Percentiles rank a stretch among this genome's conserved stretches.
phyloP scores from a whole-genome alignment of 2,888 invertebrate genomes.

The Lasioglossum villosulum region DNA sequence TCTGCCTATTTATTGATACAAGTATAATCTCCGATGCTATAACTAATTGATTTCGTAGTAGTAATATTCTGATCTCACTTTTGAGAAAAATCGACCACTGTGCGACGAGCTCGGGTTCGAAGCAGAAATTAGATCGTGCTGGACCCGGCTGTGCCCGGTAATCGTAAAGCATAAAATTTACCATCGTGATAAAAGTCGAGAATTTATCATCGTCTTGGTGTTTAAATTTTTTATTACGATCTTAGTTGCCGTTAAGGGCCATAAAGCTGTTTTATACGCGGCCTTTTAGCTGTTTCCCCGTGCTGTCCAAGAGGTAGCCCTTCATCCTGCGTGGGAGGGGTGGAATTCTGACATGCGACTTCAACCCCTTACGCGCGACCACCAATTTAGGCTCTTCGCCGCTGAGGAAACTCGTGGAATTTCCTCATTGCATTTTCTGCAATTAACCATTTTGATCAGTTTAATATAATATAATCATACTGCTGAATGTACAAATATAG shows the following conservation, averaged over 20 bases:
- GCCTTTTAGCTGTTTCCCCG: slow-evolving; percentile 47
- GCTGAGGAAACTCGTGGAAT: background rate
- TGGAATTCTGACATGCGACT: slow-evolving; percentile 20
- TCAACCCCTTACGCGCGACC: slow-evolving; percentile 37
- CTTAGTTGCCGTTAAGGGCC: slow-evolving; percentile 61
- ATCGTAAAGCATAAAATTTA: slow-evolving; percentile 60
- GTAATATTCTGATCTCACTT: background rate
- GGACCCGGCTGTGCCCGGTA: background rate
- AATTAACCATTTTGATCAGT: background rate
- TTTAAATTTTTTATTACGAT: slow-evolving; percentile 62
- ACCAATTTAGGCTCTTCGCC: slow-evolving; percentile 30
- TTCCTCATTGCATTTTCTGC: background rate
- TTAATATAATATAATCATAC: too few species aligned
- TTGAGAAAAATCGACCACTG: background rate
- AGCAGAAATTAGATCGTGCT: slow-evolving; percentile 49
- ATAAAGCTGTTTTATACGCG: slow-evolving; percentile 59
- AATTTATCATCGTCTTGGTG: slow-evolving; percentile 60
- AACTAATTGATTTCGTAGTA: background rate
- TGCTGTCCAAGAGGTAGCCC: slow-evolving; percentile 26
- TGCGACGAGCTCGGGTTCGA: background rate
- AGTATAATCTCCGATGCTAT: background rate
- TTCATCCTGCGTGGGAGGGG: slow-evolving; percentile 32
- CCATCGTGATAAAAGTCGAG: slow-evolving; percentile 60
- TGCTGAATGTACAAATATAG: too few species aligned
- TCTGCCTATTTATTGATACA: background rate